These are phyloP conservation scores for Oostethus manadensis DNA, from an alignment of 2,113 vertebrate genomes.

Conservation along the genomic window DNA sequence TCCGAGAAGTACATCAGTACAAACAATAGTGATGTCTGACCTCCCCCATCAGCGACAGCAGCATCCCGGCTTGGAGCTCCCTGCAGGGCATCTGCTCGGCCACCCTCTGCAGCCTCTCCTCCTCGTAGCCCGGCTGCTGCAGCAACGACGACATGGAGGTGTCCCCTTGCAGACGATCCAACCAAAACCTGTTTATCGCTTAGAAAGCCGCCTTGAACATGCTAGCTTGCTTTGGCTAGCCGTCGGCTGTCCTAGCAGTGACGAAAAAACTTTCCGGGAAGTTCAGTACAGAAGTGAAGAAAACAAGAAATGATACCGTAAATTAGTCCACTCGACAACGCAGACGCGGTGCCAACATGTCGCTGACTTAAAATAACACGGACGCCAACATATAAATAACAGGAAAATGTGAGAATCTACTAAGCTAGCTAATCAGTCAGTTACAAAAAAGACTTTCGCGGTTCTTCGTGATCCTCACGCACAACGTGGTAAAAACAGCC, in stretches of 20 bases:
- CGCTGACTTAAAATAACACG: background rate
- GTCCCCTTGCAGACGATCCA: background rate
- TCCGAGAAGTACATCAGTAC: too few relatives aligned
- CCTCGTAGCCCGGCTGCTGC: conserved; percentile 66
- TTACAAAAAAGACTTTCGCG: conserved; percentile 31
- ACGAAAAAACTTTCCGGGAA: background rate
- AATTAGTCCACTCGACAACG: background rate
- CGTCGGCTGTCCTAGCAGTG: background rate
- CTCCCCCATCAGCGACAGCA: conserved; percentile 88
- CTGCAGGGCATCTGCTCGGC: conserved; percentile 80
- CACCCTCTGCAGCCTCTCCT: conserved; percentile 63
- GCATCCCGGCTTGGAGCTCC: conserved; percentile 74
- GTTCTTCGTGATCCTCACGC: conserved; percentile 28
- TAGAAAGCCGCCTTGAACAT: background rate
- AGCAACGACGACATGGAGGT: conserved; percentile 21
- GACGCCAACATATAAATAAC: background rate
- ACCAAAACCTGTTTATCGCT: background rate
- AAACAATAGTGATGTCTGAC: conserved; percentile 54
- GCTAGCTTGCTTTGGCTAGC: conserved; percentile 10
- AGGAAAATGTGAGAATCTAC: background rate
- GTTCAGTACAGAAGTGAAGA: background rate
- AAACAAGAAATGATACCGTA: background rate
- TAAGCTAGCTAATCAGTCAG: background rate
- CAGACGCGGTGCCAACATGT: fast-evolving
- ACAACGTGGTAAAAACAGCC: background rate